Evolutionary conservation across 2,888 invertebrate species (phyloP), one percentile per base, ranked within the genome.

Genomic region (Andrena minutula): DNA sequence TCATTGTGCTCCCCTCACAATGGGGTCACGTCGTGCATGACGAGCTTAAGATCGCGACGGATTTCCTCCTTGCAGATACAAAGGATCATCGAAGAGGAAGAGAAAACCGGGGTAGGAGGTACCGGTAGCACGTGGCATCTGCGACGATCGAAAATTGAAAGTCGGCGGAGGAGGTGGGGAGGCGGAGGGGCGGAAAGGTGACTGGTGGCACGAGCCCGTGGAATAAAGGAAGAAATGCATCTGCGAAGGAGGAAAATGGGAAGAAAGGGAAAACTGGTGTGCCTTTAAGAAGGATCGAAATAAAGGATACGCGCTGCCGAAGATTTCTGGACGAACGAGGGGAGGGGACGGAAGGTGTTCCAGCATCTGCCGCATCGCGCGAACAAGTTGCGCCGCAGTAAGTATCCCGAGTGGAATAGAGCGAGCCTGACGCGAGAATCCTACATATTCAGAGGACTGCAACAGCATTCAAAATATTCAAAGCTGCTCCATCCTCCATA

Each of bases 81-180:
- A 86, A 79, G 76, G 74, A 79, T 76, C 63, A 58, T 75, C 73
- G 77, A 75, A 60, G 64, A 75, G 79, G 68, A 60, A 77, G 61
- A 75, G 73, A 75, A 56, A 69, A 56, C 49, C 58, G 28, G 69
- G 3, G 51, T 69, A 53, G 74, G 71, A 47, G 71, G 74, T 41
- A 20, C 66, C 63, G 56, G 10, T 56, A 70, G 81, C 87, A 83
- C 82, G 85, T 84, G 89, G 82, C 89, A 90, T 90, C 89, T 88
- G 88, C 82, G 83, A 90, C 86, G 88, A 86, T 90, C 83, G 76
- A 75, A 70, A 78, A 85, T 84, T 77, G 77, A 78, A 88, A 80
- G 75, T 77, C 16, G 8, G 16, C n/a, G 68, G 16, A 1, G 3
- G 2, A 16, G 1, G 49, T 1, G 35, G 8, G n/a, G 49, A 23